Conservation (phyloP, 2,888 invertebrate genomes). For the Automeris io region DNA sequence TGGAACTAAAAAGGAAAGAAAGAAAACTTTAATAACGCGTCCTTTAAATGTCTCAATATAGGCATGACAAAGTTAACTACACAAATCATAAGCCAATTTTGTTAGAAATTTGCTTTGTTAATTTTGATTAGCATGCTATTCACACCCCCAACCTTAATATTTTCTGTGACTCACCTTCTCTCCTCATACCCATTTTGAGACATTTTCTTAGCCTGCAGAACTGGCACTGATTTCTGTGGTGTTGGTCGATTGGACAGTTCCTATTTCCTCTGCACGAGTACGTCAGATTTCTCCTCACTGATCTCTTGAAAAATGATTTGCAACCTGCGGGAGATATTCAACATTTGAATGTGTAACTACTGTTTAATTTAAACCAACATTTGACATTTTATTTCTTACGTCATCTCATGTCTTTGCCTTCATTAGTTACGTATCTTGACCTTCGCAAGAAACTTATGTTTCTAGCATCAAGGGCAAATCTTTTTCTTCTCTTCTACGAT, state of each 20-base stretch:
- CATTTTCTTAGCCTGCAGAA: constrained; percentile 99
- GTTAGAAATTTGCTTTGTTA: constrained; percentile 36
- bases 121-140: constrained; percentile 15
- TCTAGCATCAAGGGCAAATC: too few species aligned
- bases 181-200: constrained; percentile 99
- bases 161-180: constrained; percentile 92
- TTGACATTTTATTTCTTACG: too few species aligned
- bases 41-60: constrained; percentile 48
- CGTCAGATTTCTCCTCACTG: constrained; percentile 96
- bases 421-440: too few species aligned
- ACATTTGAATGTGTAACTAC: constrained; percentile 19
- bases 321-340: constrained; percentile 83
- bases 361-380: too few species aligned
- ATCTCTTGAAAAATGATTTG: constrained; percentile 99
- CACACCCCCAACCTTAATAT: constrained; percentile 2
- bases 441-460: too few species aligned
- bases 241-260: constrained; percentile 99
- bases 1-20: constrained; percentile 44
- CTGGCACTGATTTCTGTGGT: constrained; percentile 99
- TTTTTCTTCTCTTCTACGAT: too few species aligned
- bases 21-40: constrained; percentile 58
- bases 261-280: constrained; percentile 98
- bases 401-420: too few species aligned
- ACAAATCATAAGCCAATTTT: constrained; percentile 29
- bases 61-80: constrained; percentile 35